A percentile compares a stretch with the other conserved stretches of the same genome.
Evolutionary conservation across 1,140 invertebrate species (phyloP).

Genomic region (Meteorus sp.): DNA sequence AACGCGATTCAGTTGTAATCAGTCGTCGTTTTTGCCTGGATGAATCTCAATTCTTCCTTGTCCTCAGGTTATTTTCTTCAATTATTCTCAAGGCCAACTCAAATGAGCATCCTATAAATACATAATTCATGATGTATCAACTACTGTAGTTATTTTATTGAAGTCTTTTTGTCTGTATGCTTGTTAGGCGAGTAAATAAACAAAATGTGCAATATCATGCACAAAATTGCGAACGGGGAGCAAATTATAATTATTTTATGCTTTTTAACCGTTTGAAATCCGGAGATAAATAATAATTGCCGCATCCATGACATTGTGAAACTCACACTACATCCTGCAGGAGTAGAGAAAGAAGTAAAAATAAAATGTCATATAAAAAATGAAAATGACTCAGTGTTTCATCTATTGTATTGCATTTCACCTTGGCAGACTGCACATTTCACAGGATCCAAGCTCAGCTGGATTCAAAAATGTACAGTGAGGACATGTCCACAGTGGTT

Average conservation of each 20-base stretch:
- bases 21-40: slow-evolving; percentile 27
- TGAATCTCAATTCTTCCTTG: slow-evolving; percentile 25
- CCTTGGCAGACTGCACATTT: slow-evolving; percentile 90
- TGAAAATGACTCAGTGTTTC: slow-evolving; percentile 1
- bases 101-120: slow-evolving; percentile 33
- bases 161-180: no score
- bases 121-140: slow-evolving; percentile 12
- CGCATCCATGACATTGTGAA: slow-evolving; percentile 1
- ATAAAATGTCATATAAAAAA: slow-evolving; percentile 13
- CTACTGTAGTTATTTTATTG: background rate
- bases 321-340: slow-evolving; percentile 29
- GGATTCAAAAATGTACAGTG: slow-evolving; percentile 93
- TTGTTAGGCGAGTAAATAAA: no score
- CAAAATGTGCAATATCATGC: no score
- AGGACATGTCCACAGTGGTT: slow-evolving; percentile 81
- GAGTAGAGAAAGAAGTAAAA: background rate
- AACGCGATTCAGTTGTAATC: slow-evolving; percentile 32
- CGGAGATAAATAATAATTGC: slow-evolving; percentile 21
- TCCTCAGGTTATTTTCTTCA: slow-evolving; percentile 21
- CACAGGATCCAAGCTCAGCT: slow-evolving; percentile 73
- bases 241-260: slow-evolving; percentile 12
- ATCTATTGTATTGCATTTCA: slow-evolving; percentile 38
- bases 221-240: background rate
- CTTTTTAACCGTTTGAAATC: slow-evolving; percentile 22
- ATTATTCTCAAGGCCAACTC: slow-evolving; percentile 27